Percentiles rank a stretch among this genome's conserved stretches.
phyloP scores from a whole-genome alignment of 1,140 invertebrate species.

The Bombus vancouverensis region DNA sequence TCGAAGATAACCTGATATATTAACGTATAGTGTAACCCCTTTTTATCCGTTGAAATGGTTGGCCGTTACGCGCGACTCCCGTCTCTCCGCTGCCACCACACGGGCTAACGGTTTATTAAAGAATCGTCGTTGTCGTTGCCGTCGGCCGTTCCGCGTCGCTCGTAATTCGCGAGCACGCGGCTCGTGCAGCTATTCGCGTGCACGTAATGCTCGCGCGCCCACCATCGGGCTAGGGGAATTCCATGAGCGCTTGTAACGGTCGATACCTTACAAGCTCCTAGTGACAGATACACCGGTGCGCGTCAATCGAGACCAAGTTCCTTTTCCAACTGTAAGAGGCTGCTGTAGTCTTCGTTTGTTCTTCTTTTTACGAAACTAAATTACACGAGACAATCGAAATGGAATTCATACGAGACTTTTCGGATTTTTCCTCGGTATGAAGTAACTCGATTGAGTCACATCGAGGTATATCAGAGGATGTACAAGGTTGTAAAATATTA shows the following conservation, averaged over 20 bases:
- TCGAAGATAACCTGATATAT: constrained; percentile 69
- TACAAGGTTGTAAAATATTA: neutral
- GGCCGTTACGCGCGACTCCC: constrained; percentile 41
- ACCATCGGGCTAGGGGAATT: neutral
- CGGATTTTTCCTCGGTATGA: neutral
- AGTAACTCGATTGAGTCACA: neutral
- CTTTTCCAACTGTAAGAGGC: neutral
- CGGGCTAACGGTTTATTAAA: constrained; percentile 50
- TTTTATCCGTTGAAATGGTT: constrained; percentile 57
- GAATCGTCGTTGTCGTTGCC: constrained; percentile 34
- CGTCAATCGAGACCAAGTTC: constrained; percentile 16
- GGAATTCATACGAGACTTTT: neutral
- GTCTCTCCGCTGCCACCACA: constrained; percentile 9
- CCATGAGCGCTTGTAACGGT: constrained; percentile 35
- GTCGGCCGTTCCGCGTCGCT: neutral
- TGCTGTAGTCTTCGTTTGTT: neutral
- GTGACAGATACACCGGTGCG: constrained; percentile 29
- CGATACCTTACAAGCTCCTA: constrained; percentile 26
- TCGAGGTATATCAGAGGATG: neutral
- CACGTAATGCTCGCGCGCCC: constrained; percentile 26
- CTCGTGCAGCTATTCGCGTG: constrained; percentile 19
- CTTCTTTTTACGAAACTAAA: neutral
- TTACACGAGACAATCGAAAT: neutral
- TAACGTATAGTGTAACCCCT: constrained; percentile 59
- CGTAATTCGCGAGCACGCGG: constrained; percentile 43